Conservation (phyloP, 1,140 invertebrate species). For the Pseudomyrmex flavicornis region DNA sequence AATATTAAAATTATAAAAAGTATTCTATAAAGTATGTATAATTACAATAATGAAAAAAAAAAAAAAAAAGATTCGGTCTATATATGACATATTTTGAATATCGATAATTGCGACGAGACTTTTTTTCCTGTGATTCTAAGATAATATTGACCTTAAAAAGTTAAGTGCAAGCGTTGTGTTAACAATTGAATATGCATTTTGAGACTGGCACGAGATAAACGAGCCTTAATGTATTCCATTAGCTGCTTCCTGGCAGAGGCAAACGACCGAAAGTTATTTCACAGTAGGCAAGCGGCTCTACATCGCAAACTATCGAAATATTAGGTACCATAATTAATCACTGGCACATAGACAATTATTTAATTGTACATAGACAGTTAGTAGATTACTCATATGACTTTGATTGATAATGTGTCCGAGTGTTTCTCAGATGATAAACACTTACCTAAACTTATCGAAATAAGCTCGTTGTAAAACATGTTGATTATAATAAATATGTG, state of each 20-base stretch:
- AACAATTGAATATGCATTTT: conserved; percentile 62
- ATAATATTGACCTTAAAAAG: conserved; percentile 39
- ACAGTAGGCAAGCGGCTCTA: conserved; percentile 43
- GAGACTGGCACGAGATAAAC: conserved; percentile 64
- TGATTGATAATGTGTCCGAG: neutral
- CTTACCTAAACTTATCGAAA: conserved; percentile 90
- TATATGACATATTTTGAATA: neutral
- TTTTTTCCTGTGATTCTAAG: conserved; percentile 28
- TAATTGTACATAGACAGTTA: too few species aligned
- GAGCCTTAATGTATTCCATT: conserved; percentile 75
- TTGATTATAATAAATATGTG: conserved; percentile 93
- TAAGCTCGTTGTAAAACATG: conserved; percentile 92
- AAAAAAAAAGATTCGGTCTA: neutral
- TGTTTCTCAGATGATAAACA: neutral
- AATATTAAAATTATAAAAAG: too few species aligned
- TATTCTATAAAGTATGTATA: too few species aligned
- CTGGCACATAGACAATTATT: neutral
- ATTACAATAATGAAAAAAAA: neutral
- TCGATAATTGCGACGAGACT: conserved; percentile 1
- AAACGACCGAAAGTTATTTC: conserved; percentile 65
- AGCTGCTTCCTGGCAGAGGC: conserved; percentile 74
- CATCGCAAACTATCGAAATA: conserved; percentile 13
- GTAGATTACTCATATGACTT: too few species aligned
- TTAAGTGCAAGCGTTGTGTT: conserved; percentile 13
- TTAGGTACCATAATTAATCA: neutral